Conservation (phyloP, 1,140 invertebrate species). For the Metopolophium dirhodum region DNA sequence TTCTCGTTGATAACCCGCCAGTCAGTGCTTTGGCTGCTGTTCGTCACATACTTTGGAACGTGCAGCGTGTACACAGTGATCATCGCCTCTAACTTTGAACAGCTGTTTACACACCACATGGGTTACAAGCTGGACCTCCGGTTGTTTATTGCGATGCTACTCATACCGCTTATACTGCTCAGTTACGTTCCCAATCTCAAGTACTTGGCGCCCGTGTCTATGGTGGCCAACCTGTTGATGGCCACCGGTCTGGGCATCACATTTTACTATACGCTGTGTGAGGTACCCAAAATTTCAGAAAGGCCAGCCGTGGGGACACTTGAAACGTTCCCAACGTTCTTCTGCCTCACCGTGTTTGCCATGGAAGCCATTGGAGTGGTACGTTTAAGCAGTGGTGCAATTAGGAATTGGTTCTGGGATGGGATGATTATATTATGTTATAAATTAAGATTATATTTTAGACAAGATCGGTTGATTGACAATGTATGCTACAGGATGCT, state of each 20-base stretch:
- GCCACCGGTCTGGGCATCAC: conserved; percentile 78
- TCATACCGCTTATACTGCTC: conserved; percentile 75
- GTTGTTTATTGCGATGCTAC: conserved; percentile 68
- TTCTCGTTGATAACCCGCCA: conserved; percentile 72
- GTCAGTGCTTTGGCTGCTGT: conserved; percentile 62
- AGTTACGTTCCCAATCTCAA: conserved; percentile 82
- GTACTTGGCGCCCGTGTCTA: conserved; percentile 80
- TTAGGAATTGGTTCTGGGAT: no score
- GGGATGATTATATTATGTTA: no score
- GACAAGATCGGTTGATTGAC: no score
- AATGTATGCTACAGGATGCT: no score
- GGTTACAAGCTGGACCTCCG: conserved; percentile 62
- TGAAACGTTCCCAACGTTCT: conserved; percentile 72
- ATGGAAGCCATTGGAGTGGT: conserved; percentile 84
- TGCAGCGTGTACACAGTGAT: conserved; percentile 85
- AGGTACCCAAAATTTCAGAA: conserved; percentile 65
- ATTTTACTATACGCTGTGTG: conserved; percentile 75
- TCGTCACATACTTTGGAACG: conserved; percentile 80
- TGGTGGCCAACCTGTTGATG: conserved; percentile 84
- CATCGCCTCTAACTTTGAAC: conserved; percentile 75
- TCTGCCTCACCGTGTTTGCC: conserved; percentile 80
- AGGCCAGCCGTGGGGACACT: conserved; percentile 57
- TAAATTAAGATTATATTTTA: no score
- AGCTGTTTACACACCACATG: conserved; percentile 63
- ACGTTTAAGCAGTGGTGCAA: conserved; percentile 58